Conservation (phyloP, 2,797 vertebrate genomes). For the Oreortyx pictus region DNA sequence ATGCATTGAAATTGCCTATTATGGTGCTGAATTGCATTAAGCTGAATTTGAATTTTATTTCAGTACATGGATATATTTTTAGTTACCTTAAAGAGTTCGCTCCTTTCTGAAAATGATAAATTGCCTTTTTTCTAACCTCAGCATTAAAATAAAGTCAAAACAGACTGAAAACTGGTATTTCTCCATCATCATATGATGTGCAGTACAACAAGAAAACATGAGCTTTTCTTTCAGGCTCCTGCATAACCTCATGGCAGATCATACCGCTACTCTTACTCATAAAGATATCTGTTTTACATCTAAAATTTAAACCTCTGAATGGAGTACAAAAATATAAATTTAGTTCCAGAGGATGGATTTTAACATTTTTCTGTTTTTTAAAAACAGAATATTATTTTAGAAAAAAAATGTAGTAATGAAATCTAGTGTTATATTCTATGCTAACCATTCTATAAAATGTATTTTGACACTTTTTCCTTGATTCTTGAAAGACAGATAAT, state of each 20-base stretch:
- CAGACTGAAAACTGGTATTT: neutral
- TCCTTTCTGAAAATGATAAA: slow-evolving; percentile 17
- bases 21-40: slow-evolving; percentile 44
- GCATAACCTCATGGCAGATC: neutral
- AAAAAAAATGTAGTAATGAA: neutral
- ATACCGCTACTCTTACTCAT: neutral
- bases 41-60: slow-evolving; percentile 47
- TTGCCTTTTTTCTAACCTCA: neutral
- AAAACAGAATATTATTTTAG: neutral
- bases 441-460: neutral
- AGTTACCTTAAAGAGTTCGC: slow-evolving; percentile 18
- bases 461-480: slow-evolving; percentile 28
- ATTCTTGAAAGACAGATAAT: neutral
- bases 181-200: neutral
- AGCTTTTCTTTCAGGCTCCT: neutral
- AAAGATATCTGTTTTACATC: neutral
- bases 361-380: slow-evolving; percentile 1
- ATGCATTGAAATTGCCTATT: slow-evolving; percentile 49
- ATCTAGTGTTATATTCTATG: neutral
- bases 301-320: neutral
- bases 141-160: neutral
- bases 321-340: neutral
- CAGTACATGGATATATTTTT: slow-evolving; percentile 39
- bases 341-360: neutral
- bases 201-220: neutral